phyloP scores from a whole-genome alignment of 2,888 invertebrate genomes.

The Dinocampus coccinellae region DNA sequence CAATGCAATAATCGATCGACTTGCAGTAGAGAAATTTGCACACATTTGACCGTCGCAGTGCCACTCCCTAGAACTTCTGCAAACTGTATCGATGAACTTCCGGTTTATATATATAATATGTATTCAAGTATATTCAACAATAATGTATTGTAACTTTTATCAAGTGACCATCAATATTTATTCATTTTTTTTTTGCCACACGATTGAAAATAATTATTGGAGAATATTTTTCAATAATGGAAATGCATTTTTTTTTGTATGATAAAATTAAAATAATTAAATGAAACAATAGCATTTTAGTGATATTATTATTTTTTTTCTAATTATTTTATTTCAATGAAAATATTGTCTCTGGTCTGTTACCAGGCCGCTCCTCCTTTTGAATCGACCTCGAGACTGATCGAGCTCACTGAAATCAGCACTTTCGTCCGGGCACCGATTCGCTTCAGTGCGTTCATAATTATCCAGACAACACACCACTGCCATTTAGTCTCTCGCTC shows the following conservation, averaged over 20 bases:
- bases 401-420: slow-evolving; percentile 37
- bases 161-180: no score
- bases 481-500: no score
- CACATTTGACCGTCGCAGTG: background rate
- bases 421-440: slow-evolving; percentile 42
- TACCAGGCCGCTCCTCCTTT: slow-evolving; percentile 50
- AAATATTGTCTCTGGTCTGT: slow-evolving; percentile 37
- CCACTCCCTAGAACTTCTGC: slow-evolving; percentile 13
- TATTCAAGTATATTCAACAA: no score
- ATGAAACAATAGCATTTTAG: no score
- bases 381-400: slow-evolving; percentile 49
- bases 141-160: no score
- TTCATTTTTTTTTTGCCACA: no score
- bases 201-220: slow-evolving; percentile 25
- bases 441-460: slow-evolving; percentile 34
- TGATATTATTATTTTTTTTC: background rate
- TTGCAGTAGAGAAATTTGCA: slow-evolving; percentile 12
- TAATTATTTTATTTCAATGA: background rate
- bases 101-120: no score
- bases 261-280: background rate
- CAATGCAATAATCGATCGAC: slow-evolving; percentile 24
- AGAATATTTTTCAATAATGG: background rate
- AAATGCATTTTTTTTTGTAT: background rate
- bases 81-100: no score
- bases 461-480: background rate